A percentile compares a stretch with the other conserved stretches of the same genome.
These are phyloP conservation scores for Scaptomyza montana DNA, from an alignment of 1,140 invertebrate genomes.

Conservation along the genomic window DNA sequence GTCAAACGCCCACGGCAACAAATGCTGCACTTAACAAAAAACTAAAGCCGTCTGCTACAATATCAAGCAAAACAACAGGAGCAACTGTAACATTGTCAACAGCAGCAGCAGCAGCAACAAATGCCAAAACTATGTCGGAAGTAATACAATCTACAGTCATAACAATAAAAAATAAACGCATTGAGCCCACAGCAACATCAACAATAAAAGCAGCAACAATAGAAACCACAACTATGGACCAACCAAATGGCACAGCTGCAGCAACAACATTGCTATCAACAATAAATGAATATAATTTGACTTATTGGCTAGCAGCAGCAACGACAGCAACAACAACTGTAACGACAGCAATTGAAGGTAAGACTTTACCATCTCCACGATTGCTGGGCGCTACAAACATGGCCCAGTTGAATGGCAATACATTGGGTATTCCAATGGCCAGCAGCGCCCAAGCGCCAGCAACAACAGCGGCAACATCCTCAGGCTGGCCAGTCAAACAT, in stretches of 20 bases:
- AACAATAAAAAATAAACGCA: constrained; percentile 60
- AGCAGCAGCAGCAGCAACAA: constrained; percentile 8
- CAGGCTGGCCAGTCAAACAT: constrained; percentile 92
- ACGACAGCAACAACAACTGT: constrained; percentile 1
- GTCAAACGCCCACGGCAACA: constrained; percentile 11
- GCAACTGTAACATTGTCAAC: constrained; percentile 10
- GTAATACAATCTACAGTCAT: constrained; percentile 27
- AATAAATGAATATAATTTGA: constrained; percentile 28
- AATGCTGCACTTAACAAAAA: constrained; percentile 1
- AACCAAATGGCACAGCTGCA: constrained; percentile 1
- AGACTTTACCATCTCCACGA: constrained; percentile 49
- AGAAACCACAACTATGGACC: constrained; percentile 17
- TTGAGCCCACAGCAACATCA: constrained; percentile 26
- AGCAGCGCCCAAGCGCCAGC: constrained; percentile 21
- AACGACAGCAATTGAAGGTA: constrained; percentile 13
- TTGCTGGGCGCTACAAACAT: constrained; percentile 27
- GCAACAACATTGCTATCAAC: constrained; percentile 3
- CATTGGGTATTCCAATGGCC: constrained; percentile 33
- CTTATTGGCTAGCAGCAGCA: constrained; percentile 29
- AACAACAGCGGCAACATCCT: not conserved
- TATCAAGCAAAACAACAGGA: constrained; percentile 24
- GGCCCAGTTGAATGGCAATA: constrained; percentile 43
- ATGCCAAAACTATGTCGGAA: constrained; percentile 16
- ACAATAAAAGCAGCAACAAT: constrained; percentile 7
- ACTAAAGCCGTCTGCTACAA: constrained; percentile 23